phyloP scores from a whole-genome alignment of 2,797 vertebrate genomes.

The Alcedo quadribrachys region DNA sequence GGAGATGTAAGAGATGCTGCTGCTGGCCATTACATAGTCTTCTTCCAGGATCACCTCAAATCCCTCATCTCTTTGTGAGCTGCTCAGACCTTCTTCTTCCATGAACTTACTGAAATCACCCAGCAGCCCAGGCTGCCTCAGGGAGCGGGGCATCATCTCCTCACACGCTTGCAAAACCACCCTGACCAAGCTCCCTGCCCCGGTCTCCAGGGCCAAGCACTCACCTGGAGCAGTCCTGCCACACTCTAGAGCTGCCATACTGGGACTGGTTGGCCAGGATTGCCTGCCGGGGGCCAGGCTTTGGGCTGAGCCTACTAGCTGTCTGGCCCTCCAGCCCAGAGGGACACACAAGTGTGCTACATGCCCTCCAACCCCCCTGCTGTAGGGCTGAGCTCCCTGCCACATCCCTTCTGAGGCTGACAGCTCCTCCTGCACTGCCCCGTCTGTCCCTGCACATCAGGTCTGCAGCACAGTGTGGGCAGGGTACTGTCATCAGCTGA shows the following conservation, averaged over 20 bases:
- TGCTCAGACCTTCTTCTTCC: background rate
- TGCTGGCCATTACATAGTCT: background rate
- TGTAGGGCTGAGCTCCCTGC: background rate
- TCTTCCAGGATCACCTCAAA: background rate
- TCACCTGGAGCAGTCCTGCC: background rate
- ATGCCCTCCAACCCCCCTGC: background rate
- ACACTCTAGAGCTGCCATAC: background rate
- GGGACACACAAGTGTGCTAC: background rate
- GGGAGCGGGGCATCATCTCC: background rate
- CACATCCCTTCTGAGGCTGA: background rate
- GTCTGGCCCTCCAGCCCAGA: background rate
- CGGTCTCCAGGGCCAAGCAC: background rate
- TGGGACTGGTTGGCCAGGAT: background rate
- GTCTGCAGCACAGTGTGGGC: background rate
- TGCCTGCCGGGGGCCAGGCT: background rate
- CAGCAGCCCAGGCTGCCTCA: background rate
- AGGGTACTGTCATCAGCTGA: background rate
- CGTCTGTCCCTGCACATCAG: background rate
- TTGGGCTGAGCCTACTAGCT: background rate
- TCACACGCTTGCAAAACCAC: fast-evolving
- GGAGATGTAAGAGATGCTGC: background rate
- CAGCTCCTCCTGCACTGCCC: fast-evolving
- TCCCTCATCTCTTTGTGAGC: background rate
- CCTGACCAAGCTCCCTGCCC: too few relatives aligned
- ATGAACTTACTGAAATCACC: background rate